Base-by-base conservation (phyloP, 2,888 invertebrate species). In the Cephus rjabovi region DNA sequence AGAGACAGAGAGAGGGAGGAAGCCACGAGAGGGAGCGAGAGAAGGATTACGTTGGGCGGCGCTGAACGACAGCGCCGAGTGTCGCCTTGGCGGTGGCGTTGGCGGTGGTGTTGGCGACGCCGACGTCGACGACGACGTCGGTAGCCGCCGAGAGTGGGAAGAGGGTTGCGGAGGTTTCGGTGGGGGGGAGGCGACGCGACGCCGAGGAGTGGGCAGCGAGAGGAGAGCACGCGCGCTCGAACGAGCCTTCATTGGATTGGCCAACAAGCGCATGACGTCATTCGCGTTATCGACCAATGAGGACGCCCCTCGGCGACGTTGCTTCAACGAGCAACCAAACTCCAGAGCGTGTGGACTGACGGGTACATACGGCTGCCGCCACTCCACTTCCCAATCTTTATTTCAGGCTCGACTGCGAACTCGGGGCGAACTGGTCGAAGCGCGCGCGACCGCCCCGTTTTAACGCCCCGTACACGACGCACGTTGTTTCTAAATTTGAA, bases 201-300 rank as follows among this genome's bases (percentile, higher is more conserved):
- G 74, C 4, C 15, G 35, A 34, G 12, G 70, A 30, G 70, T 33
- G 70, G 35, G 74, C 34, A 34, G 74, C 33, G 12, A 23, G 33
- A n/a, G 74, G 34, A 33, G 74, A 34, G 74, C 34, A 34, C 74
- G 74, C 74, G 74, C 33, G 34, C n/a, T 31, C 74, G 74, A n/a
- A 30, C 4, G 74, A 30, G 30, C 70, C 34, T n/a, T 34, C 15
- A 0, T 31, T n/a, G 70, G 81, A 88, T 87, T 88, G 88, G 87
- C 77, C 76, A 78, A 34, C 30, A 35, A 76, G 35, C 76, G 74
- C 77, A 84, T 89, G 89, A 91, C 91, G 90, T 90, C 85, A 89
- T 82, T 83, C 73, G 81, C 74, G 73, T 80, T 85, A 85, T 87
- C 85, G 86, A 86, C 90, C 90, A 90, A 91, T 91, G 83, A 82